Percentiles rank a stretch among this genome's conserved stretches.
phyloP scores from a whole-genome alignment of 1,140 invertebrate species.

The Brachionus calyciflorus region DNA sequence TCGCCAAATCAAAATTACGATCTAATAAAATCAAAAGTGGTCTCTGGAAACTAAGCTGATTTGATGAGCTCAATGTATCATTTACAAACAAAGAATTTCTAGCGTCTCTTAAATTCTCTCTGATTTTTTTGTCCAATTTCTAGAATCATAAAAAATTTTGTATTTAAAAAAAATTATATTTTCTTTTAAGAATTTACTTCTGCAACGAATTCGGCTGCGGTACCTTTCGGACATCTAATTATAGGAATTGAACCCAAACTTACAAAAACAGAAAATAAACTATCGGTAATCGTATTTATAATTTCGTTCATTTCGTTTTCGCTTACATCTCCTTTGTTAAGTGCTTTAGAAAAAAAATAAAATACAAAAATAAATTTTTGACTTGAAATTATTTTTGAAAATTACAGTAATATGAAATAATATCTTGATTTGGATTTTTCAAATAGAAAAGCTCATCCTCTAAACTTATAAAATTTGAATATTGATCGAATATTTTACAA shows the following conservation, averaged over 20 bases:
- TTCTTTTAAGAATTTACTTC: constrained; percentile 61
- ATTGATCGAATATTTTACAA: constrained; percentile 69
- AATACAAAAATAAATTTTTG: background rate
- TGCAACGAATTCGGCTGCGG: constrained; percentile 96
- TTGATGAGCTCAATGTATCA: constrained; percentile 70
- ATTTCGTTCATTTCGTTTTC: constrained; percentile 92
- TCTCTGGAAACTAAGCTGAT: constrained; percentile 76
- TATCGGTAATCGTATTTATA: constrained; percentile 90
- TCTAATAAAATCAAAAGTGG: constrained; percentile 89
- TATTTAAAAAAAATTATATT: background rate
- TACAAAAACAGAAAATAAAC: constrained; percentile 94
- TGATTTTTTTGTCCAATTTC: constrained; percentile 91
- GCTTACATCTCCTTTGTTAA: constrained; percentile 88
- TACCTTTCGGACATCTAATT: constrained; percentile 87
- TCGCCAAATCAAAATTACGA: constrained; percentile 91
- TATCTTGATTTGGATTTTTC: constrained; percentile 82
- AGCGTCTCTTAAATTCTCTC: constrained; percentile 92
- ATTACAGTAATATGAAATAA: constrained; percentile 85
- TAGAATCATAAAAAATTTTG: constrained; percentile 47
- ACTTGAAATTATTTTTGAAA: background rate
- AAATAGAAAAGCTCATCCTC: constrained; percentile 97
- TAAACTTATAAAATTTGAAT: constrained; percentile 70
- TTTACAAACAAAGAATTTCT: constrained; percentile 90
- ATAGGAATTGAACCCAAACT: constrained; percentile 89
- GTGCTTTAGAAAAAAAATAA: constrained; percentile 67